Evolutionary conservation across 2,113 vertebrate species (phyloP), one percentile per base, ranked within the genome.

Genomic region (Cricetomys ansorgei): DNA sequence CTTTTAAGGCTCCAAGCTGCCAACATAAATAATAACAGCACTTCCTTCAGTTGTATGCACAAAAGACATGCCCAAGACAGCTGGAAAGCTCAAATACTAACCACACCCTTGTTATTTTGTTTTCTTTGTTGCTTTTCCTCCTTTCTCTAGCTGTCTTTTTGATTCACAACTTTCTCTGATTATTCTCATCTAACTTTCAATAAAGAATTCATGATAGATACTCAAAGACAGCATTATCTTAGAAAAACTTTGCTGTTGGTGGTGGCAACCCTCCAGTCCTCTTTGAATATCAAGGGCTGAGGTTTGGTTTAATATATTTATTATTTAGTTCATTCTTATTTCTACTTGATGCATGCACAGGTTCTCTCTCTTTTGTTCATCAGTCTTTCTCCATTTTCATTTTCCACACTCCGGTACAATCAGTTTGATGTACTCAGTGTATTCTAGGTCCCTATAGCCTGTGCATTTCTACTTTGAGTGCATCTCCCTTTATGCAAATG

Each of bases 231-330:
- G 9, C 16, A 86, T 92, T 19, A 75, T 59, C 81, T 92, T 55
- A 45, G 83, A 96, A 80, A 96, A 88, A 12, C 21, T 94, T 95
- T 59, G 65, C 53, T 27, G 62, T 69, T 92, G 77, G 23, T 29
- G 11, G 65, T 55, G 57, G 57, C 21, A 53, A 77, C 34, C 10
- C 16, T 84, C 5, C 53, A 62, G 37, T 50, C 37, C 5, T 64
- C 87, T 92, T 80, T 87, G 77, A 96, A 37, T 0, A 17, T 69
- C 29, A 57, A 73, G 13, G 17, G 37, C 7, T 79, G 23, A 92
- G 4, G 1, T 91, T 91, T 73, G 13, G 88, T 40, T 95, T 94
- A 65, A 85, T 90, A 73, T 12, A 59, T 87, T 67, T 70, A 40
- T 75, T 25, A 25, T 73, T 80, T 80, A 50, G 12, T 55, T 77